Base-by-base conservation (phyloP, 2,888 invertebrate species). In the Hypercompe scribonia region DNA sequence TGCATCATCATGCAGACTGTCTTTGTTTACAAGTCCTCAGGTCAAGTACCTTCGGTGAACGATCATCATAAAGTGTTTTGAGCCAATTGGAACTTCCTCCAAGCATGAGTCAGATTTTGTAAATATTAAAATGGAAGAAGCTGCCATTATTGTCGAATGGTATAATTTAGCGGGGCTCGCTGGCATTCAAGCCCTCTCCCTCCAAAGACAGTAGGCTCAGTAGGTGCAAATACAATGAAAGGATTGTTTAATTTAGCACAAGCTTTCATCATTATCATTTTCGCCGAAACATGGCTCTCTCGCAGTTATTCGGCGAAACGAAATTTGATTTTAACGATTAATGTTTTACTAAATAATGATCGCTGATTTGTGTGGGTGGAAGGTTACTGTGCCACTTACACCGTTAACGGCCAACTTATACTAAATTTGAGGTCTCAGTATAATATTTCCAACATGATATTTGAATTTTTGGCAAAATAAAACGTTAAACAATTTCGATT, bases 1-100 rank as follows among this genome's bases (percentile, higher is more conserved):
- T 63, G 42, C 42, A 65, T 50, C 50, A 21, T 50, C 67, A 54
- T 54, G 54, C 11, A 34, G 11, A 39, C 0, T 54, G 46, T 65
- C 50, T 64, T 42, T 65, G 65, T 68, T 68, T 61, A 36, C 50
- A 70, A 65, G 34, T 70, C 8, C 15, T 33, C 65, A 70, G 65
- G 70, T 70, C 70, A 65, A 65, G 65, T 70, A 70, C 70, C 70
- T 65, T 65, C 33, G 21, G 42, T 42, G 63, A 42, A 33, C 50
- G 13, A 28, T 63, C 31, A 39, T 64, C 64, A 15, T 63, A n/a
- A 34, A 70, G 64, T n/a, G 31, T 15, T 46, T 28, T 39, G 18
- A n/a, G 50, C 34, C 39, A 54, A 21, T 66, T 68, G 50, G 34
- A 68, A 68, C 54, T 54, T 58, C 46, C 50, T 46, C 15, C 34